Percentiles rank a stretch among this genome's conserved stretches.
Evolutionary conservation across 2,888 invertebrate genomes (phyloP).

Genomic region (Chesias legatella): DNA sequence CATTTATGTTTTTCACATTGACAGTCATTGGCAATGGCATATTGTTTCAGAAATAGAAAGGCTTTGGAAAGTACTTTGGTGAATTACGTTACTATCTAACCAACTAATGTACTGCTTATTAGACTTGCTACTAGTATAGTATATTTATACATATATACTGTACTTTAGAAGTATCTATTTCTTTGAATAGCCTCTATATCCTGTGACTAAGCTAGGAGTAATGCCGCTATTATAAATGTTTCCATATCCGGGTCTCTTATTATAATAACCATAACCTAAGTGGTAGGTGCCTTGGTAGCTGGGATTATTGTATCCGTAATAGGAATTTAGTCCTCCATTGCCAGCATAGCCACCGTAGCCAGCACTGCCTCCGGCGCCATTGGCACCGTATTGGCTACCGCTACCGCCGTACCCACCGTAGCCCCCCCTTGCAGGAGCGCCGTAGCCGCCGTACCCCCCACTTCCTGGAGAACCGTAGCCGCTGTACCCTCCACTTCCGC

Average conservation of each 20-base stretch:
- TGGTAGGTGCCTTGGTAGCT: constrained; percentile 76
- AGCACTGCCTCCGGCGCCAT: constrained; percentile 20
- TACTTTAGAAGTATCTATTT: too few species aligned
- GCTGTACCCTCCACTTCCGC: constrained; percentile 15
- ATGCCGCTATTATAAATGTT: constrained; percentile 65
- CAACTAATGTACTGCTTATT: too few species aligned
- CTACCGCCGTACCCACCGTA: constrained; percentile 11
- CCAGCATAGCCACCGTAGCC: constrained; percentile 82
- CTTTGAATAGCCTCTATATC: constrained; percentile 75
- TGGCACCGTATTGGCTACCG: constrained; percentile 18
- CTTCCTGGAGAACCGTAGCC: constrained; percentile 13
- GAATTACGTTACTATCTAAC: constrained; percentile 25
- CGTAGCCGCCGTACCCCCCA: constrained; percentile 35
- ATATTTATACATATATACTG: too few species aligned
- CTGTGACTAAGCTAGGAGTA: constrained; percentile 71
- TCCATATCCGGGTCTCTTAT: constrained; percentile 54
- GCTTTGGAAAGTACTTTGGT: constrained; percentile 63
- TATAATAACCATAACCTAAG: constrained; percentile 81
- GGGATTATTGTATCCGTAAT: constrained; percentile 80
- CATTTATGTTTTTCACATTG: constrained; percentile 1
- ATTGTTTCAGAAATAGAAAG: constrained; percentile 30
- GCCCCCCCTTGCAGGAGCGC: constrained; percentile 11
- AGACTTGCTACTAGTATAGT: too few species aligned
- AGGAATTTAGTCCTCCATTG: constrained; percentile 80
- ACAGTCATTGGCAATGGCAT: constrained; percentile 14